Evolutionary conservation across 2,888 invertebrate species (phyloP).

Genomic region (Cephus spinipes): DNA sequence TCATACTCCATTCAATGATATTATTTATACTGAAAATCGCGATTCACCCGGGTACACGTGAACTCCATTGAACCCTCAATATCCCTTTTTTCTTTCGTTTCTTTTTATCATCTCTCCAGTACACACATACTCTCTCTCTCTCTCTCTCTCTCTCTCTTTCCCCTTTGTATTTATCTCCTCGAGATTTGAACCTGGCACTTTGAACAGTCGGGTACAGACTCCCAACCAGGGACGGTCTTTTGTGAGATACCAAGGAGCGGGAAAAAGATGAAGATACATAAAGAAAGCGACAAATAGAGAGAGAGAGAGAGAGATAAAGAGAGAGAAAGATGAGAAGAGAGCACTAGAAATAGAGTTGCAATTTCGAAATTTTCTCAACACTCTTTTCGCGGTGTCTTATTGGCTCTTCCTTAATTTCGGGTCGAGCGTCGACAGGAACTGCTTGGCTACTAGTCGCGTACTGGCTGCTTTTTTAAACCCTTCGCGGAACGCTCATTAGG

Average conservation of each 20-base stretch:
- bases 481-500: background rate
- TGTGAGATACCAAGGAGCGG: background rate
- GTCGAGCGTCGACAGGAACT: background rate
- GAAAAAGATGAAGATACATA: background rate
- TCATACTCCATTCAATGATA: slow-evolving; percentile 45
- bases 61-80: background rate
- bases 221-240: background rate
- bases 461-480: background rate
- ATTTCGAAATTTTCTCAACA: slow-evolving; percentile 2
- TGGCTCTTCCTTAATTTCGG: background rate
- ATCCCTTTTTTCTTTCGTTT: slow-evolving; percentile 9
- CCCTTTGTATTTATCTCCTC: slow-evolving; percentile 6
- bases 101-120: slow-evolving; percentile 5
- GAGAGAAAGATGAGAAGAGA: background rate
- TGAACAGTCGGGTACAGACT: slow-evolving; percentile 9
- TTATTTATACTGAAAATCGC: slow-evolving; percentile 15
- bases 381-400: background rate
- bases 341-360: background rate
- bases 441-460: background rate
- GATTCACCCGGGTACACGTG: background rate
- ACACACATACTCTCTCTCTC: background rate
- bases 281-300: background rate
- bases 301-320: background rate
- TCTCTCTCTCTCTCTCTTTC: slow-evolving; percentile 16
- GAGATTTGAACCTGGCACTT: slow-evolving; percentile 20